A percentile compares a stretch with the other conserved stretches of the same genome.
Conservation (phyloP, 1,140 invertebrate species). For the Augochlora pura region DNA sequence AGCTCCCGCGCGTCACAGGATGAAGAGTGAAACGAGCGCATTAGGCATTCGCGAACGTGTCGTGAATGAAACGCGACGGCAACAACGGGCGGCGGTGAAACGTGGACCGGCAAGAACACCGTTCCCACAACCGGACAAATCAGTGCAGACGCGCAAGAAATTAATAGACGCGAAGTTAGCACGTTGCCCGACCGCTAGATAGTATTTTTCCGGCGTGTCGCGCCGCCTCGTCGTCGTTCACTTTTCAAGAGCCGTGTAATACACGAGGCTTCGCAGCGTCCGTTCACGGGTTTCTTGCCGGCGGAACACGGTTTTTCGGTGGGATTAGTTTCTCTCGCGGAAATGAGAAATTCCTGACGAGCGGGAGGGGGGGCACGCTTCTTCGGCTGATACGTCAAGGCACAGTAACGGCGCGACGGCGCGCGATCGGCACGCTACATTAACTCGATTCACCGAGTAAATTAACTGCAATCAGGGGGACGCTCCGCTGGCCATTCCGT, state of each 20-base stretch:
- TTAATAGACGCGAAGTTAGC: not conserved
- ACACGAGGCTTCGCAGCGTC: not conserved
- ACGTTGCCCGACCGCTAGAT: not conserved
- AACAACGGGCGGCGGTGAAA: not conserved
- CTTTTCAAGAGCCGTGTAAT: not conserved
- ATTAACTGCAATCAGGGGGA: constrained; percentile 79
- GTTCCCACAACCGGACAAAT: not conserved
- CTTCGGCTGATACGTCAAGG: constrained; percentile 57
- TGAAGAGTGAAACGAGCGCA: too few relatives aligned
- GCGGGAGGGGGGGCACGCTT: constrained; percentile 22
- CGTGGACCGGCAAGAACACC: not conserved
- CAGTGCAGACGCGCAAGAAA: not conserved
- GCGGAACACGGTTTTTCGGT: constrained; percentile 12
- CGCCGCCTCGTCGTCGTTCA: not conserved
- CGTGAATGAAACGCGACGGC: not conserved
- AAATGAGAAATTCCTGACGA: constrained; percentile 51
- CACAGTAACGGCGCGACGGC: constrained; percentile 53
- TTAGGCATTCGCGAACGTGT: not conserved
- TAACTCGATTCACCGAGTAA: constrained; percentile 78
- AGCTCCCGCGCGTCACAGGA: too few relatives aligned
- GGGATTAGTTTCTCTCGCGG: constrained; percentile 41
- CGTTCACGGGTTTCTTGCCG: constrained; percentile 31
- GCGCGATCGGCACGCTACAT: constrained; percentile 75
- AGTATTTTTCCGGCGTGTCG: not conserved
- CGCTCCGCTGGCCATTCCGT: constrained; percentile 72